Base-by-base conservation (phyloP, 2,888 invertebrate genomes). In the Crossocerus cetratus region DNA sequence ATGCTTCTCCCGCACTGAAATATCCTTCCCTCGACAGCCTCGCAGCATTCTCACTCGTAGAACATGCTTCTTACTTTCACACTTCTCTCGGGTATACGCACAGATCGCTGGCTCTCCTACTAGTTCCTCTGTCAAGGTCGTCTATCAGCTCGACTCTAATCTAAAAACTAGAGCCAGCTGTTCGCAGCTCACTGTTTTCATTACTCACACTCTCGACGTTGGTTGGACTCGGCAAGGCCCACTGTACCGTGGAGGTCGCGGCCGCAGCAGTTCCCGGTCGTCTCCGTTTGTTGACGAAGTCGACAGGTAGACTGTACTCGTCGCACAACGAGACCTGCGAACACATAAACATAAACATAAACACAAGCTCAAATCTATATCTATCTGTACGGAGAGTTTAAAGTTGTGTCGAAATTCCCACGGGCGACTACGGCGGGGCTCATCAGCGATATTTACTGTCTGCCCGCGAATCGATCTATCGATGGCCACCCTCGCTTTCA, bases 271-370 rank as follows among this genome's bases (percentile, higher is more conserved):
- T 90, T 91, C 94, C 91, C 91, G 95, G 90, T 91, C 95, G 89
- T 11, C 32, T 32, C 92, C 92, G 92, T 89, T 93, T 95, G 75
- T 93, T 92, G 80, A 96, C 94, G 90, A 96, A 95, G 91, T 96
- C 96, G 84, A 96, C 94, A 62, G 96, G 96, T 84, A 96, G 92
- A 91, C 96, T 95, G 91, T 96, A 96, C 91, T 96, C 96, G 88
- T 96, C 96, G 91, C 96, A 96, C 84, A 96, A 92, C 78, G 96
- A 94, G 87, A 96, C 94, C 96, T 96, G 93, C 2, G 94, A 14
- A 45, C 65, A 69, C n/a, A 5, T 57, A 44, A 59, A 64, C 54
- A 44, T n/a, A n/a, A n/a, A n/a, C n/a, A n/a, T n/a, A n/a, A n/a
- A n/a, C n/a, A n/a, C n/a, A 65, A n/a, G n/a, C n/a, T n/a, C n/a